Conservation (phyloP, 1,140 invertebrate genomes). For the Neodiprion virginianus region DNA sequence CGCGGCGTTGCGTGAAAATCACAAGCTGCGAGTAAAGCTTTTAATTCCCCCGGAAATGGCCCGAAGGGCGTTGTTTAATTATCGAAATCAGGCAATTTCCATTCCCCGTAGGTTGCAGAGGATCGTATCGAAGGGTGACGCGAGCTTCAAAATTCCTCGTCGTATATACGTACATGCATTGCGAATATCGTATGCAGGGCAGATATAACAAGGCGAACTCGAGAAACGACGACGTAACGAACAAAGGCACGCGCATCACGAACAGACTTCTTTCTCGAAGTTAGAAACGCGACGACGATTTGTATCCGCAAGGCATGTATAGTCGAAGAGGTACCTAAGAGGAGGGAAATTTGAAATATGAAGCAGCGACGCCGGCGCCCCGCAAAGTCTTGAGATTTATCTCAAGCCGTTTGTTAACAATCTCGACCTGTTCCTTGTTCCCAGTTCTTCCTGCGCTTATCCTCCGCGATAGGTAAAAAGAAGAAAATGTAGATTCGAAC, state of each 20-base stretch:
- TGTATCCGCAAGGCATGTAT: background rate
- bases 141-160: background rate
- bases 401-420: background rate
- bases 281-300: background rate
- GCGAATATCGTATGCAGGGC: no score
- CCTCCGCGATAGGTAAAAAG: background rate
- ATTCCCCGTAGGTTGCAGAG: background rate
- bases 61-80: background rate
- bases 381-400: slow-evolving; percentile 3
- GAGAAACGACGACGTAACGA: no score
- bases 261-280: background rate
- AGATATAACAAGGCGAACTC: no score
- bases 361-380: background rate
- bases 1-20: background rate
- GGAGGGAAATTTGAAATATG: slow-evolving; percentile 7
- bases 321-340: background rate
- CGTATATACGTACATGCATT: no score
- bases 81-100: background rate
- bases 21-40: background rate
- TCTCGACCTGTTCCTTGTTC: background rate
- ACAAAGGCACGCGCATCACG: background rate
- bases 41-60: background rate
- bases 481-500: background rate
- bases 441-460: background rate
- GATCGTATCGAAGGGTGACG: background rate